Conservation (phyloP, 2,113 vertebrate species). For the Lophura nycthemera region DNA sequence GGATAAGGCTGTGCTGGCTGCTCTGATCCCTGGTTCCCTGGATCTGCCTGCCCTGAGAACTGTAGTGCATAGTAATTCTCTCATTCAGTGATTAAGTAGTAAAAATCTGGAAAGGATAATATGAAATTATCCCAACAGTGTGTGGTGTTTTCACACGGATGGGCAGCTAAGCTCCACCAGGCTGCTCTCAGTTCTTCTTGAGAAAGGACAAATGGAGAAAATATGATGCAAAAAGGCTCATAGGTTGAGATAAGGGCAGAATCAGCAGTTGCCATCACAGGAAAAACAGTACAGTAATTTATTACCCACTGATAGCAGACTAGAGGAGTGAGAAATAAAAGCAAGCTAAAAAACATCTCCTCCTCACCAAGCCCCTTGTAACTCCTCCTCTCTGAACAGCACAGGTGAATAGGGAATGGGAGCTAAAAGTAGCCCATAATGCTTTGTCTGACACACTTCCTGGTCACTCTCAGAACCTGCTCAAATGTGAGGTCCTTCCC, state of each 20-base stretch:
- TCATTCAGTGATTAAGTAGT: background rate
- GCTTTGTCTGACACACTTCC: background rate
- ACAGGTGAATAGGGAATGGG: background rate
- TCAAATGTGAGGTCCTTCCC: background rate
- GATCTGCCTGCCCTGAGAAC: background rate
- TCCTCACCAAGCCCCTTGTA: background rate
- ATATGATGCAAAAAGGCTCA: background rate
- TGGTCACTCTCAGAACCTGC: background rate
- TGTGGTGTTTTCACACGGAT: background rate
- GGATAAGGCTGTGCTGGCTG: background rate
- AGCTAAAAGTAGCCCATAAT: background rate
- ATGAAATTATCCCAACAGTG: background rate
- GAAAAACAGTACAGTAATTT: background rate
- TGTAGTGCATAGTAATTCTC: rapidly evolving
- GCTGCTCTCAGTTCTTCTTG: background rate
- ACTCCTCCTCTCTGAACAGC: background rate
- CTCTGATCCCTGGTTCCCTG: rapidly evolving
- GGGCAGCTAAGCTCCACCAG: background rate
- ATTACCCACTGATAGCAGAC: background rate
- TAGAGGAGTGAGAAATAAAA: background rate
- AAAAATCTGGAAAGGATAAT: background rate
- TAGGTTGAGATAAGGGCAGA: background rate
- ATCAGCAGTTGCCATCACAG: background rate
- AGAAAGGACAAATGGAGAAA: background rate
- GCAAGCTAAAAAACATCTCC: background rate